These are phyloP conservation scores for Syrista parreyssii DNA, from an alignment of 2,888 invertebrate genomes.

Conservation along the genomic window DNA sequence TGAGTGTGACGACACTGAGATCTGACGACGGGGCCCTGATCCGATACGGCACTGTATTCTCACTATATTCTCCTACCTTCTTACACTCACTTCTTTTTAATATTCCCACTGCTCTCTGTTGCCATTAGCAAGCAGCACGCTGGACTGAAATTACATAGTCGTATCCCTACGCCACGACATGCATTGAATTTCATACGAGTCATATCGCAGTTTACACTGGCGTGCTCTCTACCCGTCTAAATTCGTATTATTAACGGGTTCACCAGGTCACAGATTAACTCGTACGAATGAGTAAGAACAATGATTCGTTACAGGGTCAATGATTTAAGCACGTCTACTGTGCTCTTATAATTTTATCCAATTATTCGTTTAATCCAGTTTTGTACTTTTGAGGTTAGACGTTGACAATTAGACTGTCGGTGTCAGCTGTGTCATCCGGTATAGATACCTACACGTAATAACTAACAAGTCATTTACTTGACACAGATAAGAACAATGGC, in stretches of 20 bases:
- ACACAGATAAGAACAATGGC: background rate
- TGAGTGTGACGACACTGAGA: background rate
- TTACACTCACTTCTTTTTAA: background rate
- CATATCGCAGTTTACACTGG: background rate
- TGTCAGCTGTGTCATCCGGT: background rate
- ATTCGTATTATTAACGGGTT: constrained; percentile 1
- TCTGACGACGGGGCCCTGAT: background rate
- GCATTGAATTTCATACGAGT: constrained; percentile 6
- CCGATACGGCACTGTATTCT: background rate
- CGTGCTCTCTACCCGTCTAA: background rate
- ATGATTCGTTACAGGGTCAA: constrained; percentile 27
- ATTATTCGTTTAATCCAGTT: background rate
- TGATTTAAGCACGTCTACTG: constrained; percentile 28
- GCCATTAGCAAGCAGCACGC: background rate
- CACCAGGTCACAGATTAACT: constrained; percentile 36
- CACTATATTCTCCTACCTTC: background rate
- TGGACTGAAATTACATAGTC: constrained; percentile 1
- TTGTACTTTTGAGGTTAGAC: background rate
- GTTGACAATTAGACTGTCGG: background rate
- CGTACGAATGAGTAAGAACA: constrained; percentile 25
- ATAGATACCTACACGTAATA: background rate
- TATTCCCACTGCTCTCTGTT: background rate
- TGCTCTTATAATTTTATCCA: background rate
- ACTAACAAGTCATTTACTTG: background rate
- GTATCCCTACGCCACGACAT: background rate